phyloP scores from a whole-genome alignment of 1,140 invertebrate genomes.

The Neelides sp. region DNA sequence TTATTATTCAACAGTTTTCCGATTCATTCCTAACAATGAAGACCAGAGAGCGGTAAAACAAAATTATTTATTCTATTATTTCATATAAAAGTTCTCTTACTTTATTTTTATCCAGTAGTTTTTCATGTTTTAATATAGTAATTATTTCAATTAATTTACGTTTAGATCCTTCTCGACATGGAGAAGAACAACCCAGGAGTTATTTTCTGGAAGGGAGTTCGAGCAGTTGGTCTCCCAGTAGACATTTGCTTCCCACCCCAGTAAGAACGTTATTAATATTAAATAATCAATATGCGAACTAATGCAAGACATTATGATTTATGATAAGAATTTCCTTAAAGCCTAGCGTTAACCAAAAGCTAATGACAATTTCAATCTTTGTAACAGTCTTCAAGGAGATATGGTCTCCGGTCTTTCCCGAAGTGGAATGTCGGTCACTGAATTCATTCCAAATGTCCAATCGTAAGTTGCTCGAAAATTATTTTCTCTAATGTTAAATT shows the following conservation, averaged over 20 bases:
- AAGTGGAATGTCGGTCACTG: neutral
- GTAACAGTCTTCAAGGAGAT: neutral
- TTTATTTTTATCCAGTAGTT: neutral
- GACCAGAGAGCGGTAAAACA: neutral
- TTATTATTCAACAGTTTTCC: no score
- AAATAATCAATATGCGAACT: no score
- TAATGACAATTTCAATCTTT: no score
- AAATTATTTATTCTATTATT: neutral
- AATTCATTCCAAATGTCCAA: constrained; percentile 1
- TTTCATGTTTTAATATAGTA: no score
- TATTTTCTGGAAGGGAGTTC: constrained; percentile 14
- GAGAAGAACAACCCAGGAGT: constrained; percentile 6
- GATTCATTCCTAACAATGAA: constrained; percentile 9
- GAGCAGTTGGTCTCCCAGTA: neutral
- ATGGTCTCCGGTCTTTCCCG: neutral
- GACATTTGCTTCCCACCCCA: constrained; percentile 10
- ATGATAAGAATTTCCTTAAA: no score
- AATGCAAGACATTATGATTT: no score
- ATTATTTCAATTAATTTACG: no score
- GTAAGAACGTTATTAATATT: no score
- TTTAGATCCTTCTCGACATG: neutral
- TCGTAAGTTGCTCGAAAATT: neutral
- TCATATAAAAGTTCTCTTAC: neutral
- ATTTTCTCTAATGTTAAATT: neutral
- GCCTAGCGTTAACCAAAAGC: no score